phyloP scores from a whole-genome alignment of 2,888 invertebrate genomes.

The Paralinhomoeus sp. region DNA sequence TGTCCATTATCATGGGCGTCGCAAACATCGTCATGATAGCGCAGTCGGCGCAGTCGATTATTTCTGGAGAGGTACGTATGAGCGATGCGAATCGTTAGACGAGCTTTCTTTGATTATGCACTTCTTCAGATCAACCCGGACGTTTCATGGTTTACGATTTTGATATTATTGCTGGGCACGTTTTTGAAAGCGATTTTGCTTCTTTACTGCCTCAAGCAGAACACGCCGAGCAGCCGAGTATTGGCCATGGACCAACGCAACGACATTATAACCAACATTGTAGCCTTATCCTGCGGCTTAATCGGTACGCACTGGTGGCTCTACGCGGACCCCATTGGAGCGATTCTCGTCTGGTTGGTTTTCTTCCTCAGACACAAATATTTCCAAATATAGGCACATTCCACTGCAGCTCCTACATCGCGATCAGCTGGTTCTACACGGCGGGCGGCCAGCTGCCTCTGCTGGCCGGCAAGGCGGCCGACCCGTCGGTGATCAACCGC shows the following conservation, averaged over 20 bases:
- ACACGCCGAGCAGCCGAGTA: slow-evolving; percentile 10
- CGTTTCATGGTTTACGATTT: slow-evolving; percentile 8
- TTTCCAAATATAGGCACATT: neutral
- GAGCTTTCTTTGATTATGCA: too few species aligned
- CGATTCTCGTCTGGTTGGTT: slow-evolving; percentile 28
- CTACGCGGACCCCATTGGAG: slow-evolving; percentile 32
- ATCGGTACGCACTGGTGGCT: slow-evolving; percentile 25
- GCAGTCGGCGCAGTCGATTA: slow-evolving; percentile 25
- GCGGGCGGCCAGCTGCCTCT: slow-evolving; percentile 18
- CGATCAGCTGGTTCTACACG: slow-evolving; percentile 19
- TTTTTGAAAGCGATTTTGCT: slow-evolving; percentile 15
- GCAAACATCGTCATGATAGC: slow-evolving; percentile 25
- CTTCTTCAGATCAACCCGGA: neutral
- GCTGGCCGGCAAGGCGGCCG: slow-evolving; percentile 17
- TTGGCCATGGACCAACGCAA: slow-evolving; percentile 32
- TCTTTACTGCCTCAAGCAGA: slow-evolving; percentile 15
- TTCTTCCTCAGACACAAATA: too few species aligned
- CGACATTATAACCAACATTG: slow-evolving; percentile 31
- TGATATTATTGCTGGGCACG: slow-evolving; percentile 15
- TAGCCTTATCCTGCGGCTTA: slow-evolving; percentile 29
- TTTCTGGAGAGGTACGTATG: slow-evolving; percentile 7
- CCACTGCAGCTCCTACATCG: slow-evolving; percentile 19
- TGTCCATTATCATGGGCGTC: slow-evolving; percentile 30
- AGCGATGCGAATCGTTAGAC: too few species aligned
- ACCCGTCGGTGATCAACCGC: slow-evolving; percentile 14